Percentiles rank a stretch among this genome's conserved stretches.
Evolutionary conservation across 2,797 vertebrate genomes (phyloP).

Genomic region (Sebastolobus altivelis): DNA sequence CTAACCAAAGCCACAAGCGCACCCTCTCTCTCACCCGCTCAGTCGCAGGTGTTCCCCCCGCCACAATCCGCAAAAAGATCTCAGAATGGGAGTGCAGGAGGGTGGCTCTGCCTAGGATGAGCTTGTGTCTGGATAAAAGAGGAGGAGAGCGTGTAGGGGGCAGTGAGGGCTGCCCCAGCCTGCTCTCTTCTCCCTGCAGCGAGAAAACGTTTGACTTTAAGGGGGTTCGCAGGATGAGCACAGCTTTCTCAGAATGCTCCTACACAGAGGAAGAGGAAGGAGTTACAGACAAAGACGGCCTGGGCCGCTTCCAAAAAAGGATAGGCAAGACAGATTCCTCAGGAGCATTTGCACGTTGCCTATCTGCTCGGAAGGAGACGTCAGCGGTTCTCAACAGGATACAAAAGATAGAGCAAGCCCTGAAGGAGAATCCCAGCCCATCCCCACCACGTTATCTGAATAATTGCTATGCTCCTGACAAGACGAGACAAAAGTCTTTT

Average conservation of each 20-base stretch:
- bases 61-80: conserved; percentile 95
- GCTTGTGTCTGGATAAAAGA: conserved; percentile 90
- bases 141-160: conserved; percentile 87
- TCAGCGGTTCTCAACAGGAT: conserved; percentile 97
- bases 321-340: conserved; percentile 86
- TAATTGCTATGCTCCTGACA: conserved; percentile 94
- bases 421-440: conserved; percentile 94
- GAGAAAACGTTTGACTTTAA: conserved; percentile 97
- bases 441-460: conserved; percentile 93
- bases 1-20: conserved; percentile 84
- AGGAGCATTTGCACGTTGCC: conserved; percentile 85
- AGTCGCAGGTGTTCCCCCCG: conserved; percentile 83
- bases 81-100: conserved; percentile 97
- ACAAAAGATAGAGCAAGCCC: conserved; percentile 97
- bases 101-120: conserved; percentile 90
- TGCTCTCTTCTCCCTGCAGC: conserved; percentile 93
- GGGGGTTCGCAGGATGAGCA: conserved; percentile 95
- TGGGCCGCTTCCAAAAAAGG: conserved; percentile 91
- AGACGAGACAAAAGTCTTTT: conserved; percentile 89
- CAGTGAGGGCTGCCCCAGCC: conserved; percentile 94
- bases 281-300: conserved; percentile 87
- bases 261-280: conserved; percentile 94
- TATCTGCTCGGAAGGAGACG: conserved; percentile 90
- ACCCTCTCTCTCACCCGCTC: conserved; percentile 86
- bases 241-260: conserved; percentile 96